A percentile compares a stretch with the other conserved stretches of the same genome.
Conservation (phyloP, 1,140 invertebrate species). For the Cotesia typhae region DNA sequence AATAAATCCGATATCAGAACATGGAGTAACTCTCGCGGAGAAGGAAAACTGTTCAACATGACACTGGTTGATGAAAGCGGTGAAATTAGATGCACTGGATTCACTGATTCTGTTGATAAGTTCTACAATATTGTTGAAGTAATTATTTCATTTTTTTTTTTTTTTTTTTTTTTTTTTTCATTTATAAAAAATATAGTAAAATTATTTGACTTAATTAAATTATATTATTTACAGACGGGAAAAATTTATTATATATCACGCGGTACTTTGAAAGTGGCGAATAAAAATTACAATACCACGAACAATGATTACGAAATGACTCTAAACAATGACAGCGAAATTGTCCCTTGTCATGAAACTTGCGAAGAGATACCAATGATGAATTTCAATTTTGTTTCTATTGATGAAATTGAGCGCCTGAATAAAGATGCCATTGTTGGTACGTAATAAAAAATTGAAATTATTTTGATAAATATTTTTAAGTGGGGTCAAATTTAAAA, state of each 20-base stretch:
- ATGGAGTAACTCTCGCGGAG: constrained; percentile 91
- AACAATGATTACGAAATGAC: constrained; percentile 98
- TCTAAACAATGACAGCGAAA: constrained; percentile 81
- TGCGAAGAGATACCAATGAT: constrained; percentile 75
- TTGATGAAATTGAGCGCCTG: constrained; percentile 78
- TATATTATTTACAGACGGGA: constrained; percentile 69
- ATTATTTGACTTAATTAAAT: constrained; percentile 26
- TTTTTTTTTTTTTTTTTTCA: too few relatives aligned
- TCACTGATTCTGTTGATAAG: constrained; percentile 89
- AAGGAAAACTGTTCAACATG: constrained; percentile 94
- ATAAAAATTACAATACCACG: constrained; percentile 85
- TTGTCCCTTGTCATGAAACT: constrained; percentile 75
- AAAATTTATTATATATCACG: constrained; percentile 90
- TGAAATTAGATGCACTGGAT: constrained; percentile 94
- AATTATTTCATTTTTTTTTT: constrained; percentile 32
- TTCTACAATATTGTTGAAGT: constrained; percentile 91
- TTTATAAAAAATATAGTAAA: not conserved
- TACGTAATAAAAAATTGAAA: constrained; percentile 56
- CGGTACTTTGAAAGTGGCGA: constrained; percentile 86
- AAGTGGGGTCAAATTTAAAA: too few relatives aligned
- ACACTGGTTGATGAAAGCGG: constrained; percentile 93
- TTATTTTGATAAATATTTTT: not conserved
- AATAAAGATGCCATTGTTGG: constrained; percentile 76
- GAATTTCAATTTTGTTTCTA: constrained; percentile 84
- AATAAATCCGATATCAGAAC: constrained; percentile 83